Evolutionary conservation across 1,140 invertebrate species (phyloP).

Genomic region (Cecropterus lyciades): DNA sequence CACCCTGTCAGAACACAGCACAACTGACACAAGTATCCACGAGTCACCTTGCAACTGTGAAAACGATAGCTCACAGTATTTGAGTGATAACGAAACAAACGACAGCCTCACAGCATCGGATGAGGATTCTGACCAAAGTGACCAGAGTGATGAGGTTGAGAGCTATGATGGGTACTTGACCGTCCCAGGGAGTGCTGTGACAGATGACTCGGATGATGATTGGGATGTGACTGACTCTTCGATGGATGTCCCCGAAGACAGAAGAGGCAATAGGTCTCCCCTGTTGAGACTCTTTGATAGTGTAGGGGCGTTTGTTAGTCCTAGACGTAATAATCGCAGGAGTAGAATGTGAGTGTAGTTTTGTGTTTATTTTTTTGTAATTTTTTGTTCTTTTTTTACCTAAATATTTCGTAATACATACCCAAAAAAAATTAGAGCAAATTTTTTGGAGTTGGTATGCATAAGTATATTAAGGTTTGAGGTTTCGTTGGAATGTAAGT

Average conservation of each 20-base stretch:
- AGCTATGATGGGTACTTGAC: not conserved
- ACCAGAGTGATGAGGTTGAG: conserved; percentile 5
- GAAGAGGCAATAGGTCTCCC: not conserved
- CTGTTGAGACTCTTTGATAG: not conserved
- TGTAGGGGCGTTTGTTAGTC: not conserved
- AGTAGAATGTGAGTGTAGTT: conserved; percentile 11
- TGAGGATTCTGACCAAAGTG: not conserved
- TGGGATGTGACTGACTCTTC: conserved; percentile 53
- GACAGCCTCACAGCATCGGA: not conserved
- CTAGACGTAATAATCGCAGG: not conserved
- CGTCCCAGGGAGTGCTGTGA: conserved; percentile 1
- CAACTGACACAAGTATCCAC: conserved; percentile 58
- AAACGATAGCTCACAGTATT: not conserved
- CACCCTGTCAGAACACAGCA: conserved; percentile 59
- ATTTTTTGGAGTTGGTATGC: too few relatives aligned
- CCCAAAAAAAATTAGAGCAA: too few relatives aligned
- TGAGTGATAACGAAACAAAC: not conserved
- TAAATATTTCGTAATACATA: too few relatives aligned
- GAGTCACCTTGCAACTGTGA: not conserved
- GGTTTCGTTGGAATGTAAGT: too few relatives aligned
- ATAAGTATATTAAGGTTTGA: too few relatives aligned
- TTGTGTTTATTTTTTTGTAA: not conserved
- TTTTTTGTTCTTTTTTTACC: too few relatives aligned
- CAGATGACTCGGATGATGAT: conserved; percentile 39
- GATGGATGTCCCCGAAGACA: conserved; percentile 32